These are phyloP conservation scores for Halichoeres trimaculatus DNA, from an alignment of 2,113 vertebrate species.

Conservation along the genomic window DNA sequence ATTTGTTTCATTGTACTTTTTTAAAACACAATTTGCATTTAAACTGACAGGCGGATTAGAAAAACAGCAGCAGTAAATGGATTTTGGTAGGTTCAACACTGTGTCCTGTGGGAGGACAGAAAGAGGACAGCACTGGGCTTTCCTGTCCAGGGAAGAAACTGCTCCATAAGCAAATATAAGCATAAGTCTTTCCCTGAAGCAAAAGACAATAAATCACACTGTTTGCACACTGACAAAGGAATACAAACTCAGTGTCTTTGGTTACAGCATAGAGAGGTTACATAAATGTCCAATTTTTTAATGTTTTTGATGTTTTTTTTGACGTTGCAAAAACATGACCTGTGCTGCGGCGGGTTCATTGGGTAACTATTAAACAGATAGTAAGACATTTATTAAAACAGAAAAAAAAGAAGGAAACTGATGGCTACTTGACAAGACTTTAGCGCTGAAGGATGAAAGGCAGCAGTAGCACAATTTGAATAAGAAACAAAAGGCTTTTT, in stretches of 20 bases:
- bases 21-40: conserved; percentile 48
- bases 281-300: neutral
- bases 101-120: conserved; percentile 7
- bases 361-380: too few species aligned
- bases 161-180: conserved; percentile 35
- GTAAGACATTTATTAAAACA: too few species aligned
- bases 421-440: neutral
- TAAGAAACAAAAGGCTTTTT: neutral
- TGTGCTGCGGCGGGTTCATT: too few species aligned
- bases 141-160: conserved; percentile 40
- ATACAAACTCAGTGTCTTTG: neutral
- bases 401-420: neutral
- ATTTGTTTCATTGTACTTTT: conserved; percentile 27
- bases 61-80: neutral
- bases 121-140: conserved; percentile 22
- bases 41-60: conserved; percentile 31
- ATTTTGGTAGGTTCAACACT: neutral
- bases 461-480: neutral
- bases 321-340: neutral
- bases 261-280: conserved; percentile 10
- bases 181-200: neutral
- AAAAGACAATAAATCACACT: conserved; percentile 17
- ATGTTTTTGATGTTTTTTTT: neutral
- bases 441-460: neutral
- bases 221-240: neutral